Percentiles rank a stretch among this genome's conserved stretches.
phyloP scores from a whole-genome alignment of 2,113 vertebrate genomes.

The Rhynchopsitta pachyrhyncha region DNA sequence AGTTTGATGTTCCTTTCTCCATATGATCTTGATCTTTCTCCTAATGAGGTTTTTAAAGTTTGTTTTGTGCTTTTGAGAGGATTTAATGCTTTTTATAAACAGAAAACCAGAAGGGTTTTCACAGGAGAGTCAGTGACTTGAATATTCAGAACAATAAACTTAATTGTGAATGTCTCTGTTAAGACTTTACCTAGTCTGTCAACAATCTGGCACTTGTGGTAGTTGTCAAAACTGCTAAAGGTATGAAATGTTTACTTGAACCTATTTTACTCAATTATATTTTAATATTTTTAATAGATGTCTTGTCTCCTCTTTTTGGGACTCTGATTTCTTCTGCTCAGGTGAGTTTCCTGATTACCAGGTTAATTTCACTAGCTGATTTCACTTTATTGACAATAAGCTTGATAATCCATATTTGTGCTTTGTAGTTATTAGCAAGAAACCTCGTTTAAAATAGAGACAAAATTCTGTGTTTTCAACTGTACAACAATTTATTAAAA shows the following conservation, averaged over 20 bases:
- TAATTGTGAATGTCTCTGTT: not conserved
- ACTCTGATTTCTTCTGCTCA: conserved; percentile 92
- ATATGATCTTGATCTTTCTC: not conserved
- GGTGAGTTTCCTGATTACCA: conserved; percentile 74
- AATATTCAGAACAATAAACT: not conserved
- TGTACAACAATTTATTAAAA: not conserved
- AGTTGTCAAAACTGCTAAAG: not conserved
- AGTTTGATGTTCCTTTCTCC: not conserved
- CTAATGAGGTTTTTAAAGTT: not conserved
- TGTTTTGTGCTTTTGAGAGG: not conserved
- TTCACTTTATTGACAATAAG: not conserved
- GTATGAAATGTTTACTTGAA: not conserved
- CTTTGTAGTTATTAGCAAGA: rapidly evolving
- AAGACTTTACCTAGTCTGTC: not conserved
- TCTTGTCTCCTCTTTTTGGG: conserved; percentile 95
- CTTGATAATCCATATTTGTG: not conserved
- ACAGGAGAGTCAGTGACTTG: not conserved
- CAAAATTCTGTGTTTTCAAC: not conserved
- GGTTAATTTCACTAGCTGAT: not conserved
- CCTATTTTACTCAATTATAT: not conserved
- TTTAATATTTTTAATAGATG: conserved; percentile 80
- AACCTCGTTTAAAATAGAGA: not conserved
- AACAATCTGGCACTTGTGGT: not conserved
- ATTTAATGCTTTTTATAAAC: not conserved
- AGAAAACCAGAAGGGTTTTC: not conserved